A percentile compares a stretch with the other conserved stretches of the same genome.
Evolutionary conservation across 2,888 invertebrate species (phyloP).

Genomic region (Seira musarum): DNA sequence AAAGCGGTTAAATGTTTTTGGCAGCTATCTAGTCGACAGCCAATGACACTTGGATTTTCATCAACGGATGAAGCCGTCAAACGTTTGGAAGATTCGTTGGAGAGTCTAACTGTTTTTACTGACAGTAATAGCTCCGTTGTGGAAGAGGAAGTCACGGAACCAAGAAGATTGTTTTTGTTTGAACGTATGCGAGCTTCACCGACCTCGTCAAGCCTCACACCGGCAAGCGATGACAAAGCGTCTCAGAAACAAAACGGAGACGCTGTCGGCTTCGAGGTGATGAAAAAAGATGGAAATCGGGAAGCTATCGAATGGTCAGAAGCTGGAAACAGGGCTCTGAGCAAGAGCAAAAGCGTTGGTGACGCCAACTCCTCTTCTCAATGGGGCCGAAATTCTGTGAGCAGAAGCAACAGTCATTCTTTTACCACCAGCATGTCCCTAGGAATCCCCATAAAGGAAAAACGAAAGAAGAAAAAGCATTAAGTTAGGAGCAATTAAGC

Average conservation of each 20-base stretch:
- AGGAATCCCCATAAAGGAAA: conserved; percentile 65
- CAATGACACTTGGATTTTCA: conserved; percentile 64
- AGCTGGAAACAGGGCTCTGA: conserved; percentile 34
- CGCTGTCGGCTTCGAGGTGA: neutral
- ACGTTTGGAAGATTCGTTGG: conserved; percentile 55
- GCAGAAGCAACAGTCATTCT: conserved; percentile 60
- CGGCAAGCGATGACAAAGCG: conserved; percentile 22
- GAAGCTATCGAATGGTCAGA: conserved; percentile 37
- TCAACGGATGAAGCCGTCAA: conserved; percentile 42
- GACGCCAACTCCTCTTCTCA: conserved; percentile 48
- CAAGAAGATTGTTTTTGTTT: conserved; percentile 51
- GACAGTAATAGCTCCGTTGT: conserved; percentile 60
- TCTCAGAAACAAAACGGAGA: conserved; percentile 29
- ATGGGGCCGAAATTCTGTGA: conserved; percentile 56
- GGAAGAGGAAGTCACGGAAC: conserved; percentile 52
- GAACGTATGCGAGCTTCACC: conserved; percentile 47
- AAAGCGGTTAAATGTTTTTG: too few relatives aligned
- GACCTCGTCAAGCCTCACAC: conserved; percentile 2
- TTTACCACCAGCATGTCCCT: conserved; percentile 46
- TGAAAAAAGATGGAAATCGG: neutral
- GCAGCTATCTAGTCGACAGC: conserved; percentile 69
- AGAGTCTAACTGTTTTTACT: conserved; percentile 57
- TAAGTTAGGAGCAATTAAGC: conserved; percentile 32
- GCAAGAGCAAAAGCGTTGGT: conserved; percentile 57
- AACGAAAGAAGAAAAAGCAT: conserved; percentile 68